phyloP scores from a whole-genome alignment of 2,113 vertebrate species.

The Podocnemis expansa region DNA sequence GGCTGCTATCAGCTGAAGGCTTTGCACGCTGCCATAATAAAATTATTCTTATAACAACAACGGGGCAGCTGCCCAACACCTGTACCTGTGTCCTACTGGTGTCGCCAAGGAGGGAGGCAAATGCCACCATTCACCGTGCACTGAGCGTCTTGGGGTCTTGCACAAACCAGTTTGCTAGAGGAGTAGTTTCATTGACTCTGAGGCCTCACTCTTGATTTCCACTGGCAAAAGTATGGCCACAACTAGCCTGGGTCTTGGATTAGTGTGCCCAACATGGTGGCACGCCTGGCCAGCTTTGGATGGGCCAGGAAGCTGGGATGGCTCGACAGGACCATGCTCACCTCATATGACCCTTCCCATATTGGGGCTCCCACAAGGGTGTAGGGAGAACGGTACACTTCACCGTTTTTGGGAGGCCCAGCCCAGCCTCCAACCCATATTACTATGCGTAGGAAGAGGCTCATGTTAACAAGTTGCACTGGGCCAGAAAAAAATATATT shows the following conservation, averaged over 20 bases:
- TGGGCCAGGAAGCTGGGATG: background rate
- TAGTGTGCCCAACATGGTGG: background rate
- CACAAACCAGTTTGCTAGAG: background rate
- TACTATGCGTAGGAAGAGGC: no score
- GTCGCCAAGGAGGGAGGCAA: background rate
- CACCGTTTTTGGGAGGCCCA: no score
- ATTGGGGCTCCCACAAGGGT: no score
- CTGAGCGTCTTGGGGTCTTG: background rate
- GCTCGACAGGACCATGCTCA: background rate
- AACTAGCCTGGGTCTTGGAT: background rate
- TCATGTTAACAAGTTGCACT: no score
- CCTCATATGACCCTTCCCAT: no score
- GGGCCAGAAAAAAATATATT: no score
- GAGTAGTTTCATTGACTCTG: background rate
- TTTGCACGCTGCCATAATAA: background rate
- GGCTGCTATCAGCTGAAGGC: background rate
- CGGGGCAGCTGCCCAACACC: background rate
- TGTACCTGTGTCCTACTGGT: background rate
- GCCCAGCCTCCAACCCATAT: no score
- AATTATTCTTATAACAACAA: background rate
- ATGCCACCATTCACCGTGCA: background rate
- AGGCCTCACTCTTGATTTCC: background rate
- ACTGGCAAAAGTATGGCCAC: background rate
- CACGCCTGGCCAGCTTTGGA: background rate
- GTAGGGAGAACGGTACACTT: no score